A percentile compares a stretch with the other conserved stretches of the same genome.
These are phyloP conservation scores for Harpegnathos saltator DNA, from an alignment of 1,140 invertebrate genomes.

Conservation along the genomic window DNA sequence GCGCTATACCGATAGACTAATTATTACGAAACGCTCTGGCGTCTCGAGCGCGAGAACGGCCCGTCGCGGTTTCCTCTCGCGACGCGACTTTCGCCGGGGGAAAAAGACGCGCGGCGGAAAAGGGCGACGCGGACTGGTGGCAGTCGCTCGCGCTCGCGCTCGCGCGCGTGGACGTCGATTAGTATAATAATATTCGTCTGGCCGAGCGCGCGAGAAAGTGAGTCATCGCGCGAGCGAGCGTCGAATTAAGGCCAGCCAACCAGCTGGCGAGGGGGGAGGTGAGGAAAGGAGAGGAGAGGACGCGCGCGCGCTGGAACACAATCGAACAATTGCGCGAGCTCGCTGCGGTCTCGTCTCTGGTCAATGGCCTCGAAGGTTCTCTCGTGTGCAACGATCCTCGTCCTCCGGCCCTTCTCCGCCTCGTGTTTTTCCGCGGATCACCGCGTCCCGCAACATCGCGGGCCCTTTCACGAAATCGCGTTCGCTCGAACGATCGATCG, in stretches of 20 bases:
- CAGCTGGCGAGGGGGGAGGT: conserved; percentile 25
- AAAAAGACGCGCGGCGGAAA: conserved; percentile 39
- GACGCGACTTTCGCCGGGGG: neutral
- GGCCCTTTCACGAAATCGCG: neutral
- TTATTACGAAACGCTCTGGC: neutral
- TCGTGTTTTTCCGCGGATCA: neutral
- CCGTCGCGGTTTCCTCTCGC: neutral
- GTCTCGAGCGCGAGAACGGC: no score
- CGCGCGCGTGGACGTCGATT: conserved; percentile 53
- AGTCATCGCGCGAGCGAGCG: conserved; percentile 66
- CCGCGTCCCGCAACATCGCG: neutral
- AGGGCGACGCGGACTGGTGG: conserved; percentile 37
- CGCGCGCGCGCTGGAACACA: conserved; percentile 59
- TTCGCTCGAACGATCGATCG: no score
- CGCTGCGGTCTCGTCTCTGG: conserved; percentile 57
- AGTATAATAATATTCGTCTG: conserved; percentile 65
- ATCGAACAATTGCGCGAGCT: conserved; percentile 74
- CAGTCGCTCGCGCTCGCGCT: no score
- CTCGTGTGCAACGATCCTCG: conserved; percentile 61
- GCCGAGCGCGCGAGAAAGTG: conserved; percentile 66
- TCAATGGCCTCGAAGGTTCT: conserved; percentile 69
- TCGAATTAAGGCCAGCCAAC: conserved; percentile 72
- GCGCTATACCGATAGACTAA: neutral
- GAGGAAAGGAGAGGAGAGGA: neutral
- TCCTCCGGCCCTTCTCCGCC: neutral